Evolutionary conservation across 2,888 invertebrate species (phyloP).

Genomic region (Pterostichus madidus): DNA sequence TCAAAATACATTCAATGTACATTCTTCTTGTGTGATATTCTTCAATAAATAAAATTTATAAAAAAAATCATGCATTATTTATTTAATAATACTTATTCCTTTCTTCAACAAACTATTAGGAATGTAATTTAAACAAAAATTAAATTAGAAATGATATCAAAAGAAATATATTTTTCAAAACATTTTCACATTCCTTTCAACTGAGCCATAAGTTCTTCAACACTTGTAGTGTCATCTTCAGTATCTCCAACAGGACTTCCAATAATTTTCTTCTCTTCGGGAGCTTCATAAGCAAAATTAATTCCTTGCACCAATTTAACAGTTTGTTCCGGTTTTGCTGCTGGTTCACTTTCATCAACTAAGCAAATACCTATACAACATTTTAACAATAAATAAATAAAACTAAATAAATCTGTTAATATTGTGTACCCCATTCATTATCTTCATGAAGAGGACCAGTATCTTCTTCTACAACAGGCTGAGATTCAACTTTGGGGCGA

Average conservation of each 20-base stretch:
- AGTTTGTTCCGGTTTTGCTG: slow-evolving; percentile 77
- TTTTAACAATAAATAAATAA: slow-evolving; percentile 67
- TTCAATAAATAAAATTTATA: slow-evolving; percentile 46
- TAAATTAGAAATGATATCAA: not conserved
- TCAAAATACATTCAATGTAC: slow-evolving; percentile 44
- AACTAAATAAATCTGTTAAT: slow-evolving; percentile 23
- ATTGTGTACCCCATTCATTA: slow-evolving; percentile 91
- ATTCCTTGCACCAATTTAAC: slow-evolving; percentile 75
- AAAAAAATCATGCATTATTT: slow-evolving; percentile 25
- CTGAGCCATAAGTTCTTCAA: slow-evolving; percentile 95
- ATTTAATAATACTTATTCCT: slow-evolving; percentile 32
- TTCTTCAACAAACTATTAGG: slow-evolving; percentile 4
- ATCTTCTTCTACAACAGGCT: slow-evolving; percentile 72
- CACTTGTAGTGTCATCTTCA: slow-evolving; percentile 81
- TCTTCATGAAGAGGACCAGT: slow-evolving; percentile 87
- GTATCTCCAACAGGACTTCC: slow-evolving; percentile 77
- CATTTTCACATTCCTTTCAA: slow-evolving; percentile 82
- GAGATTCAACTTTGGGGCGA: slow-evolving; percentile 80
- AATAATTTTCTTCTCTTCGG: slow-evolving; percentile 77
- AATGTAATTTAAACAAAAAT: slow-evolving; percentile 23
- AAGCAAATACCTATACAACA: slow-evolving; percentile 80
- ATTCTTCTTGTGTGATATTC: slow-evolving; percentile 43
- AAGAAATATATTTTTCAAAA: slow-evolving; percentile 30
- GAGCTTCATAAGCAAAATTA: slow-evolving; percentile 81
- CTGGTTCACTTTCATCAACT: slow-evolving; percentile 86